phyloP scores from a whole-genome alignment of 2,113 vertebrate genomes.

The Acanthochromis polyacanthus region DNA sequence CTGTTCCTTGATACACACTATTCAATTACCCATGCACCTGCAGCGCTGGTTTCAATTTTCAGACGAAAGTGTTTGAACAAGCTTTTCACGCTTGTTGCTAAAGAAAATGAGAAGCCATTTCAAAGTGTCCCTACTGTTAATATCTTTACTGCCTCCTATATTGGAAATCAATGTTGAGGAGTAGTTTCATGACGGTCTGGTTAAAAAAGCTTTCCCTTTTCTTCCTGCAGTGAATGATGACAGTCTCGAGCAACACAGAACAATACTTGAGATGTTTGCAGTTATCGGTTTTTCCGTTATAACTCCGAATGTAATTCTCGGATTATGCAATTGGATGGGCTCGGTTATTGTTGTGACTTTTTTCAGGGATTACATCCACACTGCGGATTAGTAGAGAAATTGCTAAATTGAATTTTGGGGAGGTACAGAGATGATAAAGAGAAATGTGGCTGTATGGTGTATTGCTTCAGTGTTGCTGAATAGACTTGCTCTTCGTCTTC shows the following conservation, averaged over 20 bases:
- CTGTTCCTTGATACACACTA: slow-evolving; percentile 54
- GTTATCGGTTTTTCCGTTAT: slow-evolving; percentile 45
- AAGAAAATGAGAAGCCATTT: slow-evolving; percentile 53
- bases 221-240: slow-evolving; percentile 36
- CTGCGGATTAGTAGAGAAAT: slow-evolving; percentile 62
- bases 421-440: slow-evolving; percentile 53
- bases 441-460: slow-evolving; percentile 34
- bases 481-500: slow-evolving; percentile 38
- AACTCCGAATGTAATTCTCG: slow-evolving; percentile 54
- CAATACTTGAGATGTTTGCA: not conserved
- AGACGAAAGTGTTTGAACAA: slow-evolving; percentile 42
- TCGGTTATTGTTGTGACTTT: slow-evolving; percentile 59
- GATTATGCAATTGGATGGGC: slow-evolving; percentile 55
- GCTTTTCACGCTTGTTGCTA: slow-evolving; percentile 46
- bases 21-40: slow-evolving; percentile 74
- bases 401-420: slow-evolving; percentile 64
- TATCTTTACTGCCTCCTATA: slow-evolving; percentile 46
- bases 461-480: slow-evolving; percentile 49
- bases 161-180: slow-evolving; percentile 14
- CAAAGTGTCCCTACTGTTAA: slow-evolving; percentile 20
- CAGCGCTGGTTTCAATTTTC: slow-evolving; percentile 51
- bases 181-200: not conserved
- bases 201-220: slow-evolving; percentile 23
- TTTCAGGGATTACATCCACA: slow-evolving; percentile 62
- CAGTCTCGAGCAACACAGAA: slow-evolving; percentile 44